Evolutionary conservation across 2,113 vertebrate genomes (phyloP).

Genomic region (Zosterops japonicus): DNA sequence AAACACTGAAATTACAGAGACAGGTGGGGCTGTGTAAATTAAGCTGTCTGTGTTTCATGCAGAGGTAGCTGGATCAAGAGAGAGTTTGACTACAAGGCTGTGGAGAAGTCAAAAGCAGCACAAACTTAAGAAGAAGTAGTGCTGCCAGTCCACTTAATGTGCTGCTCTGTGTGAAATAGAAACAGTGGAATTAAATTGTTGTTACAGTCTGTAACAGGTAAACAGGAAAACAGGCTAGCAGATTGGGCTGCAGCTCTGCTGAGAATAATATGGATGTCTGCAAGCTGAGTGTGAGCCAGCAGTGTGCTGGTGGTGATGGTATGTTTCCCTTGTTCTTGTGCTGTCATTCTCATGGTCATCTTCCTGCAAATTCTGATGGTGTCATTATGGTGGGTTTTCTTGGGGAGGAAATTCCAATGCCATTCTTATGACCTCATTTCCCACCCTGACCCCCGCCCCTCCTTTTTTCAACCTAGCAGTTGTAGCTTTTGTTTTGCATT

Average conservation of each 20-base stretch:
- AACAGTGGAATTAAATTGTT: background rate
- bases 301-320: background rate
- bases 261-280: background rate
- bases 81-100: background rate
- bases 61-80: background rate
- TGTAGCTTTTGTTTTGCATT: background rate
- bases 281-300: background rate
- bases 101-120: background rate
- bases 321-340: background rate
- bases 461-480: background rate
- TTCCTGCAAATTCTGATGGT: background rate
- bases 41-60: background rate
- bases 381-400: background rate
- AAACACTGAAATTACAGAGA: background rate
- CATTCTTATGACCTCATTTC: background rate
- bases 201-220: background rate
- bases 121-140: background rate
- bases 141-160: background rate
- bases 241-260: background rate
- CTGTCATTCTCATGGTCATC: background rate
- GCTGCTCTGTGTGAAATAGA: background rate
- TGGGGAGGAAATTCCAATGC: background rate
- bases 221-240: background rate
- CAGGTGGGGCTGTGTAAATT: background rate
- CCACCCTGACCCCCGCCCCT: fast-evolving